Conservation (phyloP, 2,797 vertebrate species). For the Sebastes steindachneri region DNA sequence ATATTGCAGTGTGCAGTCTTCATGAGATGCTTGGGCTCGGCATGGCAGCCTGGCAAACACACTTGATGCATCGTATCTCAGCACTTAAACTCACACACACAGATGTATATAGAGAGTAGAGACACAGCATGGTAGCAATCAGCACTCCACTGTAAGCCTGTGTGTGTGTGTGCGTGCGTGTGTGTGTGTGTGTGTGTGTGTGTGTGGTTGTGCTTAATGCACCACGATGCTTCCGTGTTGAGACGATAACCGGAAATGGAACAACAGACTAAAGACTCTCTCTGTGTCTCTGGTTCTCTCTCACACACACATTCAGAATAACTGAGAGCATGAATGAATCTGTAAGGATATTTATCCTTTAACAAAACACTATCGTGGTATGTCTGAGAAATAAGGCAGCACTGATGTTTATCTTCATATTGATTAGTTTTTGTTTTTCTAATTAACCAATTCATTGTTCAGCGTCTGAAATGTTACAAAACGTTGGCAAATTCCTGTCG, state of each 20-base stretch:
- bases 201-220: conserved; percentile 65
- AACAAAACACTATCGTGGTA: background rate
- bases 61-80: conserved; percentile 47
- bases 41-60: conserved; percentile 21
- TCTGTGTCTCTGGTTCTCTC: conserved; percentile 10
- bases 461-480: too few species aligned
- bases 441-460: background rate
- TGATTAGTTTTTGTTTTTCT: background rate
- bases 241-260: conserved; percentile 69
- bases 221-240: conserved; percentile 56
- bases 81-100: conserved; percentile 46
- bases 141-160: conserved; percentile 27
- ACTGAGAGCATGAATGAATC: conserved; percentile 5
- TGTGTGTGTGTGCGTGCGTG: conserved; percentile 40
- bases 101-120: conserved; percentile 10
- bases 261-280: conserved; percentile 38
- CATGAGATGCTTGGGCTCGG: background rate
- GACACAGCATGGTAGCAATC: conserved; percentile 44
- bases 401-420: background rate
- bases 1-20: background rate
- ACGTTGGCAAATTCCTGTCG: too few species aligned
- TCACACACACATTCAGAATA: background rate
- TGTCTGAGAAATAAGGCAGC: background rate
- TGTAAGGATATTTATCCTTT: background rate
- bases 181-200: conserved; percentile 28